Evolutionary conservation across 53 echinoderm and acorn worm genomes (phyloP).

Genomic region (Zoroaster sp.): DNA sequence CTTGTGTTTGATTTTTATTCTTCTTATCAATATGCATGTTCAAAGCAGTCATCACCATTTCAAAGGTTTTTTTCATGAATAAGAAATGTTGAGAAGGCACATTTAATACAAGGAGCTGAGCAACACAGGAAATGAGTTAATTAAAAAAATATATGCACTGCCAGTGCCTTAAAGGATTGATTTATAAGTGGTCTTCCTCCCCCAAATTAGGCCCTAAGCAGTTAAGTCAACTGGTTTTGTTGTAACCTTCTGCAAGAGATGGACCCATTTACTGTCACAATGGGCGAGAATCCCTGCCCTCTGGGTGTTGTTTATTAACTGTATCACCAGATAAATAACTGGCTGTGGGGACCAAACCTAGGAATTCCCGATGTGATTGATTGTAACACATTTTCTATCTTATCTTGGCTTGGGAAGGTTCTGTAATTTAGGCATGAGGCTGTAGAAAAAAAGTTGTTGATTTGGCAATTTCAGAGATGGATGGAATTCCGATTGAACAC

Average conservation of each 20-base stretch:
- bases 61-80: no score
- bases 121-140: no score
- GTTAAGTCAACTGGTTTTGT: no score
- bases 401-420: not conserved
- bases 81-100: no score
- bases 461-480: conserved; percentile 13
- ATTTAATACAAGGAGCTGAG: no score
- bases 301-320: not conserved
- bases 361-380: not conserved
- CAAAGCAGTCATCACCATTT: no score
- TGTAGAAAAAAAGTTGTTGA: not conserved
- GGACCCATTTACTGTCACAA: not conserved
- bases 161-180: no score
- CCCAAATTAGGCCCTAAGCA: not conserved
- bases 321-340: not conserved
- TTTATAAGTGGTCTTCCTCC: not conserved
- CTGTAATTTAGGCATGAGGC: not conserved
- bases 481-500: not conserved
- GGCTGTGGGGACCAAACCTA: not conserved
- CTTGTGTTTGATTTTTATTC: no score
- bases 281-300: not conserved
- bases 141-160: no score
- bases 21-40: no score
- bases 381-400: not conserved
- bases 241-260: not conserved